Base-by-base conservation (phyloP, 2,888 invertebrate genomes). In the Liposcelis brunnea region DNA sequence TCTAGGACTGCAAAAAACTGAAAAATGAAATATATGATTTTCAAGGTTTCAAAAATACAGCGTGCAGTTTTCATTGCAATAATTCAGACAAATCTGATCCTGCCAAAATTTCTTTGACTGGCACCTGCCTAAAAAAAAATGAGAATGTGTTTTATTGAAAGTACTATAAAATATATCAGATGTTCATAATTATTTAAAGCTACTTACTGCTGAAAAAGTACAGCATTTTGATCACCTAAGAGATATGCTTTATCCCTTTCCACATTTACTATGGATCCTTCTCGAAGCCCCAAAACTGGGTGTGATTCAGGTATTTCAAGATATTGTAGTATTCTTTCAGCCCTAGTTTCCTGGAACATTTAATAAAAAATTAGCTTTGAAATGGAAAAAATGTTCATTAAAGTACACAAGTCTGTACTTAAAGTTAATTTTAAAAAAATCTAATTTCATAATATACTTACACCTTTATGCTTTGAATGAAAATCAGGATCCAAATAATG, bases 401-500 rank as follows among this genome's bases (percentile, higher is more conserved):
- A 21, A 16, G n/a, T n/a, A n/a, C n/a, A n/a, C n/a, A n/a, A n/a
- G n/a, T n/a, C n/a, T n/a, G n/a, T n/a, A n/a, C n/a, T n/a, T n/a
- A n/a, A n/a, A n/a, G n/a, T n/a, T n/a, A n/a, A n/a, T n/a, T n/a
- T n/a, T n/a, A n/a, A n/a, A n/a, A n/a, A n/a, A n/a, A n/a, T n/a
- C n/a, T n/a, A n/a, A n/a, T n/a, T n/a, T n/a, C n/a, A n/a, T n/a
- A 31, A 14, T 11, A 19, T 15, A 51, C 58, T 56, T 52, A 64
- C 66, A 11, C 84, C 85, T 65, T 76, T 79, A 59, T 85, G 85
- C 34, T 61, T 76, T 38, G 69, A 69, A 53, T 61, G 68, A 8
- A 67, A 63, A 52, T 74, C 67, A 19, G 70, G 61, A 51, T 85
- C 84, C 52, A 79, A 61, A 58, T 82, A 87, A 61, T 87, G 87